Evolutionary conservation across 2,888 invertebrate species (phyloP).

Genomic region (Vesta saturnalis): DNA sequence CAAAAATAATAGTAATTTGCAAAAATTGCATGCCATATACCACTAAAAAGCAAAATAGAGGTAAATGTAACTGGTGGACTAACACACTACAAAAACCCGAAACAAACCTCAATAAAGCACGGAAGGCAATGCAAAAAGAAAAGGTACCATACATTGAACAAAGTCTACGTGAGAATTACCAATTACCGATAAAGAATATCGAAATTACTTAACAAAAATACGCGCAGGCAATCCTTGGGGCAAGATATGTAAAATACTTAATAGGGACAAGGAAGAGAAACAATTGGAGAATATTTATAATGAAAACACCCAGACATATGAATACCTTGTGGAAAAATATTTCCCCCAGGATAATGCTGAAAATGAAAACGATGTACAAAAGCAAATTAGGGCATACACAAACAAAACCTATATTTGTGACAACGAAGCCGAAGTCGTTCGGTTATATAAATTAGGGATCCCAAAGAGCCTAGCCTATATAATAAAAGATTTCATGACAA

Average conservation of each 20-base stretch:
- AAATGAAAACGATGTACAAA: not conserved
- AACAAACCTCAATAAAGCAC: not conserved
- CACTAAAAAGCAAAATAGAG: not conserved
- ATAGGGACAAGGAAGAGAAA: too few relatives aligned
- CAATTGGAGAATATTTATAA: not conserved
- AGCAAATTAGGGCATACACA: not conserved
- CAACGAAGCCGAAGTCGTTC: not conserved
- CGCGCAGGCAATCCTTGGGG: not conserved
- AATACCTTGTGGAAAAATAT: not conserved
- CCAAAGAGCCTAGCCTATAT: too few relatives aligned
- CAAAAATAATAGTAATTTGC: not conserved
- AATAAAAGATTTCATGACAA: too few relatives aligned
- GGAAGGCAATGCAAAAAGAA: not conserved
- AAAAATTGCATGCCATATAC: not conserved
- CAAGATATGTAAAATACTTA: too few relatives aligned
- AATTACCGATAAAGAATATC: not conserved
- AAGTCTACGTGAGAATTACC: not conserved
- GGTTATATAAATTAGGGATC: too few relatives aligned
- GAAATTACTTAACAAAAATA: not conserved
- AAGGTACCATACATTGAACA: not conserved
- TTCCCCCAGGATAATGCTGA: not conserved
- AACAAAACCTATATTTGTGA: too few relatives aligned
- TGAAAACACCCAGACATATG: not conserved
- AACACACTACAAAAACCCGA: not conserved
- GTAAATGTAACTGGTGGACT: not conserved